Conservation (phyloP, 1,140 invertebrate species). For the Thaumatotibia leucotreta region DNA sequence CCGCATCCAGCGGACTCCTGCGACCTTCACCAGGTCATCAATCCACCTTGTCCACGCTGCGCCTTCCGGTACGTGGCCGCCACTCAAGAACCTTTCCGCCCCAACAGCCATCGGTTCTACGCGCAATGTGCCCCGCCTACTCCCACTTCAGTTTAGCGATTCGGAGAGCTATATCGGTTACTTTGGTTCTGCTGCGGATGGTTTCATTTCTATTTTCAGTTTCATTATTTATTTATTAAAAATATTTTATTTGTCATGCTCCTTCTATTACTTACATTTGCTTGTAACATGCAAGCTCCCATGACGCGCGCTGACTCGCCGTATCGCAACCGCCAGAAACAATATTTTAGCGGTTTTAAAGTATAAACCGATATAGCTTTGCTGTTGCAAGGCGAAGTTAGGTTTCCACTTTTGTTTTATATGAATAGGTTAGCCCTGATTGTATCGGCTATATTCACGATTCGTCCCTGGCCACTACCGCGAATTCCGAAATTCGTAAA, state of each 20-base stretch:
- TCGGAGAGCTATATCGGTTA: no score
- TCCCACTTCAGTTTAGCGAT: no score
- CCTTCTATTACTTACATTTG: conserved; percentile 16
- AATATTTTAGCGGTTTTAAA: conserved; percentile 70
- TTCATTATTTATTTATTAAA: not conserved
- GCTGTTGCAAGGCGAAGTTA: not conserved
- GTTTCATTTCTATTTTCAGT: not conserved
- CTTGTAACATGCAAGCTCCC: conserved; percentile 18
- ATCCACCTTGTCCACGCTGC: no score
- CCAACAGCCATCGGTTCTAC: no score
- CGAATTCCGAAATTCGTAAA: no score
- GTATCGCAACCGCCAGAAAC: conserved; percentile 58
- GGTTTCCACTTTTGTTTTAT: not conserved
- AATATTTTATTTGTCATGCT: conserved; percentile 20
- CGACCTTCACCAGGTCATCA: no score
- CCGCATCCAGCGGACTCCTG: no score
- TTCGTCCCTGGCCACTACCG: no score
- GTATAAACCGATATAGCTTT: conserved; percentile 47
- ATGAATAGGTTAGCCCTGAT: not conserved
- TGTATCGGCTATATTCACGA: not conserved
- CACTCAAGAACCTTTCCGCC: no score
- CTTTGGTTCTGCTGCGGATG: not conserved
- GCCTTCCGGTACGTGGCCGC: no score
- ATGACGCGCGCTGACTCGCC: conserved; percentile 47
- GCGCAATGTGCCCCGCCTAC: no score